Percentiles rank a stretch among this genome's conserved stretches.
Conservation (phyloP, 2,113 vertebrate genomes). For the Cebus imitator region DNA sequence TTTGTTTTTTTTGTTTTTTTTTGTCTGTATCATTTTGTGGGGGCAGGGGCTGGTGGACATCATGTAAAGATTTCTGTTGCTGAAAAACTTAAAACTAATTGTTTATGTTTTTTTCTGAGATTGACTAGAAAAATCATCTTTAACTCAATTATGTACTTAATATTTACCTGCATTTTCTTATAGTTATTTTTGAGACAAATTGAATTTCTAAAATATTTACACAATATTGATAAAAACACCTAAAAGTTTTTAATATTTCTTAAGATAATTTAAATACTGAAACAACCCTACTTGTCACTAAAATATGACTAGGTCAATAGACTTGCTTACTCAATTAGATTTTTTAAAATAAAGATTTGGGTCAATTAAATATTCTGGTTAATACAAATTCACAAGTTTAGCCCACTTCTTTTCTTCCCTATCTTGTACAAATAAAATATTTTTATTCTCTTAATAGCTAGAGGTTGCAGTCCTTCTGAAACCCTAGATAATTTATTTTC, state of each 20-base stretch:
- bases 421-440: neutral
- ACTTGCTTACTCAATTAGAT: neutral
- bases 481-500: neutral
- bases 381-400: neutral
- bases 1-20: neutral
- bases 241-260: neutral
- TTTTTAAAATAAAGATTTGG: slow-evolving; percentile 1
- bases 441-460: neutral
- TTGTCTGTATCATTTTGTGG: neutral
- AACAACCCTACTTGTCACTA: neutral
- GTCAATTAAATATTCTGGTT: neutral
- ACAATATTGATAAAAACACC: neutral
- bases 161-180: neutral
- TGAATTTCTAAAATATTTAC: neutral
- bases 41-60: fast-evolving
- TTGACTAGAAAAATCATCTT: neutral
- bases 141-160: neutral
- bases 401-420: neutral
- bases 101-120: neutral
- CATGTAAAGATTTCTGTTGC: neutral
- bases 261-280: neutral
- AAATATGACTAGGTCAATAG: neutral
- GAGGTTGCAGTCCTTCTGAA: neutral
- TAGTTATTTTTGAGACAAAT: neutral
- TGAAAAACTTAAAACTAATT: neutral